phyloP scores from a whole-genome alignment of 2,888 invertebrate species.

The Girardia tigrina region DNA sequence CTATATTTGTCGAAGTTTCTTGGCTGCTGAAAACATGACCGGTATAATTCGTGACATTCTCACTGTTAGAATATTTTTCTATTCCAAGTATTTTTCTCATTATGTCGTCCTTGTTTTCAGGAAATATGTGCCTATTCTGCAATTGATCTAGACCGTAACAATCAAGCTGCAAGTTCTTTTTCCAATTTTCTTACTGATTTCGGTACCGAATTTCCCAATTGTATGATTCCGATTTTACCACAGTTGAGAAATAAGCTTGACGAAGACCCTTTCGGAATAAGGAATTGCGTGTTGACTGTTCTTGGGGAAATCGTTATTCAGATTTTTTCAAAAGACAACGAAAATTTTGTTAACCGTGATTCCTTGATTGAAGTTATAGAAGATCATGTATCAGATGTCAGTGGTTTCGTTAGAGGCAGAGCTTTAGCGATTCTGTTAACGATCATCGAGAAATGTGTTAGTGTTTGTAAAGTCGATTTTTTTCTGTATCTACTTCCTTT shows the following conservation, averaged over 20 bases:
- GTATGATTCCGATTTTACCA: constrained; percentile 29
- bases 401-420: constrained; percentile 72
- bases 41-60: constrained; percentile 33
- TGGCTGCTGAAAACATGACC: constrained; percentile 31
- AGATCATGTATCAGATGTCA: constrained; percentile 64
- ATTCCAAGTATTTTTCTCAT: neutral
- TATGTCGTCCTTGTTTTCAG: neutral
- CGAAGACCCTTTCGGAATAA: constrained; percentile 53
- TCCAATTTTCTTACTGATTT: constrained; percentile 27
- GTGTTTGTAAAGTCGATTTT: constrained; percentile 5
- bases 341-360: constrained; percentile 55
- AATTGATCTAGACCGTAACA: constrained; percentile 31
- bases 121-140: constrained; percentile 23
- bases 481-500: too few species aligned
- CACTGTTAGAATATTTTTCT: neutral
- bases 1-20: neutral
- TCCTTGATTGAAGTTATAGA: constrained; percentile 59
- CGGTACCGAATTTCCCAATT: constrained; percentile 30
- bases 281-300: constrained; percentile 69
- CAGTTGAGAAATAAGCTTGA: constrained; percentile 31
- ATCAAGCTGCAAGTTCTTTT: constrained; percentile 24
- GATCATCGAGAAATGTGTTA: constrained; percentile 64
- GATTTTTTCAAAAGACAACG: constrained; percentile 5
- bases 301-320: constrained; percentile 59
- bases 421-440: constrained; percentile 67